Evolutionary conservation across 2,797 vertebrate species (phyloP), one percentile per base, ranked within the genome.

Genomic region (Gallinago nigripennis): DNA sequence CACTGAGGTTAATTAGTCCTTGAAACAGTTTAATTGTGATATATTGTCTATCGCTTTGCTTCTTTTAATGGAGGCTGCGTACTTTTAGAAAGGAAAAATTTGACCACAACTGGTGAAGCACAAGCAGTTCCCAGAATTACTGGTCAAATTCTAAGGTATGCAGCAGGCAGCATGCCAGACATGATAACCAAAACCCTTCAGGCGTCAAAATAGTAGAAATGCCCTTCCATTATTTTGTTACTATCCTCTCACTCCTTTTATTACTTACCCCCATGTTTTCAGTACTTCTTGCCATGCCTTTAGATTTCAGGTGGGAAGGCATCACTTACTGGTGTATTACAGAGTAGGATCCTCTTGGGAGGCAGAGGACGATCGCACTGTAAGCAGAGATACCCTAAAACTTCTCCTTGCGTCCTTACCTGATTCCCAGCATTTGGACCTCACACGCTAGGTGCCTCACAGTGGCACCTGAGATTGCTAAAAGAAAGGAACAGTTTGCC

Each of bases 21-120:
- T 92, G 58, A 16, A 93, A 76, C 63, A 83, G 57, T 83, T 90
- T 90, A 92, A 88, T 85, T 96, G 72, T 94, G 80, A 83, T 90
- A 65, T 45, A 71, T 70, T 80, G 45, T 70, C 60, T 77, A 27
- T 77, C 15, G 3, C 46, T 90, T 84, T 92, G 39, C 63, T 88
- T 90, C 78, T 92, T 91, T 64, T 86, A 82, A 82, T 63, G 85
- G 77, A 94, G 90, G 73, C 64, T 39, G 56, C 15, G 56, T 81
- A 70, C 57, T 82, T 88, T 72, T 86, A 5, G 6, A 61, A 78
- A 82, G 91, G 87, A 80, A 85, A 86, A 82, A 89, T 35, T 31
- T 70, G 65, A 69, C 60, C 56, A 46, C 37, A 60, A 58, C 23
- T 48, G 78, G 39, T 76, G 77, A 89, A 81, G 37, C 51, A 45